Evolutionary conservation across 2,888 invertebrate genomes (phyloP), one percentile per base, ranked within the genome.

Genomic region (Ypsolopha scabrella): DNA sequence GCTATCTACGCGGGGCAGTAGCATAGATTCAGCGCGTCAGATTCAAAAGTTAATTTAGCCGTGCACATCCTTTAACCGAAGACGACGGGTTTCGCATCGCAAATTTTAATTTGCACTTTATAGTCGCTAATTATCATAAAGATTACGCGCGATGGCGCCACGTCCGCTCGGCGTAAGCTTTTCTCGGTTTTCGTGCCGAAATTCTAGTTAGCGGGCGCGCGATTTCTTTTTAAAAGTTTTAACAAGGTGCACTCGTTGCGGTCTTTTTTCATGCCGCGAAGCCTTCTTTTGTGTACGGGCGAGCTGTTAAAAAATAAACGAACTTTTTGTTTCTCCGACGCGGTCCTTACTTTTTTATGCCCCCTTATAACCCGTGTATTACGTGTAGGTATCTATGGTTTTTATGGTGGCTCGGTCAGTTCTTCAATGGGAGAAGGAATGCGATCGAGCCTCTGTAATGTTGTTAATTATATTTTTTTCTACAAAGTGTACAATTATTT

Each of bases 221-320:
- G 80, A 80, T 82, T 82, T 83, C 79, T 81, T 82, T 83, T 82
- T 80, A 80, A 83, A 83, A 82, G 80, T 80, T 24, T 81, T 85
- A 86, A 85, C 85, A 83, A 85, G 85, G 75, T 80, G 76, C 70
- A 79, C 77, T 83, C 75, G 76, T 82, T 83, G 80, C 68, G 76
- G 78, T 83, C 65, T 75, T 85, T 85, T 86, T 85, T 83, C 79
- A 75, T 79, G 77, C 76, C 76, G 78, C 76, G 77, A 74, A 72
- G 77, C 76, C 76, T 78, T 77, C 82, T 81, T 82, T 85, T 85
- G 82, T 85, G 80, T 80, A 81, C 80, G 77, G 70, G 79, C 80
- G 77, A 85, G 86, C 86, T 86, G 86, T 86, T 86, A 86, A 86
- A 86, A 86, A 86, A 86, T 86, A 86, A 86, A 85, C 79, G 80